Evolutionary conservation across 2,797 vertebrate genomes (phyloP).

Genomic region (Eulemur mongoz): DNA sequence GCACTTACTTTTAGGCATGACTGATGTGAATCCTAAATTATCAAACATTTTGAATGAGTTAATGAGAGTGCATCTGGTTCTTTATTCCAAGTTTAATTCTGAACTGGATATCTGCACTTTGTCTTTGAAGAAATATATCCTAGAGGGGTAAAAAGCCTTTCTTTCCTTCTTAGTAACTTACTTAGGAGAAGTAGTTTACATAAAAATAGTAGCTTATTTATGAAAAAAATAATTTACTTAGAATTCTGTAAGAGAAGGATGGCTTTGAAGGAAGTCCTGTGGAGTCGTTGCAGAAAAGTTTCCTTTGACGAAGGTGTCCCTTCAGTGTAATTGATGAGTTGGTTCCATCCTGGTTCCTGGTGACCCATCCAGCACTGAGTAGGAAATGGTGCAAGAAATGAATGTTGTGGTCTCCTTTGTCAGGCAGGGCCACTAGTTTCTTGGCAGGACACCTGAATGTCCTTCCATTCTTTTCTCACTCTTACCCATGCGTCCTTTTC

Average conservation of each 20-base stretch:
- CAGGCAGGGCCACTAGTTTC: background rate
- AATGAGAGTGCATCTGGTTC: background rate
- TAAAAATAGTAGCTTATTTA: background rate
- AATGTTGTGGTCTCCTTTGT: background rate
- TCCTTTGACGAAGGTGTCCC: background rate
- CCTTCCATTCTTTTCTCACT: background rate
- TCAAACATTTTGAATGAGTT: background rate
- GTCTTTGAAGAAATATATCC: background rate
- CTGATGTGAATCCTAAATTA: background rate
- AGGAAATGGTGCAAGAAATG: slow-evolving; percentile 57
- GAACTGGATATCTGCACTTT: background rate
- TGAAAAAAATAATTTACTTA: slow-evolving; percentile 39
- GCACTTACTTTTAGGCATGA: background rate
- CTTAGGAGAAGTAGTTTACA: background rate
- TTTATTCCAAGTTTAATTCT: background rate
- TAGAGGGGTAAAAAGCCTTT: background rate
- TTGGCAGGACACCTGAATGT: background rate
- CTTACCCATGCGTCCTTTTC: background rate
- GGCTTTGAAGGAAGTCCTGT: background rate
- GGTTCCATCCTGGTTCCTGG: background rate
- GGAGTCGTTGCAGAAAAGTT: background rate
- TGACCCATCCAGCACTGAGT: background rate
- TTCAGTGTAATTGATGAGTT: background rate
- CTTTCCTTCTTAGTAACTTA: background rate
- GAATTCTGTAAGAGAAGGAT: background rate